These are phyloP conservation scores for Mustela lutreola DNA, from an alignment of 2,113 vertebrate genomes.

Conservation along the genomic window DNA sequence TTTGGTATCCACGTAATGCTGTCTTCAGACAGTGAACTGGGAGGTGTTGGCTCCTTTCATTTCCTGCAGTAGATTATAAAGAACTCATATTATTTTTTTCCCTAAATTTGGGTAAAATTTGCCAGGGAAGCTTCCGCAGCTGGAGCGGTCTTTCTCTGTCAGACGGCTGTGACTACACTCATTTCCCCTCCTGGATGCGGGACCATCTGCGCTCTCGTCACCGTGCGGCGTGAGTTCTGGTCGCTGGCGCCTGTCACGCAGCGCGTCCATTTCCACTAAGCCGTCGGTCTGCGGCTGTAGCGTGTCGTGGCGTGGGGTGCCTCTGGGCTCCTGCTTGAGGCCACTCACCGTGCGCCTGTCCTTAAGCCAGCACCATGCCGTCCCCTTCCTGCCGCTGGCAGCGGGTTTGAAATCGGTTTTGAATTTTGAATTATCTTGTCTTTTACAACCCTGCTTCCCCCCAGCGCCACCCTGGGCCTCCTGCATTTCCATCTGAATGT, in stretches of 20 bases:
- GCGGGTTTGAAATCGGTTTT: background rate
- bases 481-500: background rate
- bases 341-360: too few species aligned
- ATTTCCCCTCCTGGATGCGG: background rate
- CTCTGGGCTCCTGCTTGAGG: too few species aligned
- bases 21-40: rapidly evolving
- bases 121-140: background rate
- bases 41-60: background rate
- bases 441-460: background rate
- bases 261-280: background rate
- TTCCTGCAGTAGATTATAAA: background rate
- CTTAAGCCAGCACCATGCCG: background rate
- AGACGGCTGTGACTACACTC: background rate
- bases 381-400: background rate
- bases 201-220: background rate
- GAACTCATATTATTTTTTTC: background rate
- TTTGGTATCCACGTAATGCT: background rate
- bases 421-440: background rate
- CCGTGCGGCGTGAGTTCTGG: background rate
- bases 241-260: background rate
- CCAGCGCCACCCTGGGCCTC: background rate
- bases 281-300: background rate
- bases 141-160: background rate
- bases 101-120: background rate
- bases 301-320: rapidly evolving